Evolutionary conservation across 1,140 invertebrate genomes (phyloP).

Genomic region (Drosophila ananassae): DNA sequence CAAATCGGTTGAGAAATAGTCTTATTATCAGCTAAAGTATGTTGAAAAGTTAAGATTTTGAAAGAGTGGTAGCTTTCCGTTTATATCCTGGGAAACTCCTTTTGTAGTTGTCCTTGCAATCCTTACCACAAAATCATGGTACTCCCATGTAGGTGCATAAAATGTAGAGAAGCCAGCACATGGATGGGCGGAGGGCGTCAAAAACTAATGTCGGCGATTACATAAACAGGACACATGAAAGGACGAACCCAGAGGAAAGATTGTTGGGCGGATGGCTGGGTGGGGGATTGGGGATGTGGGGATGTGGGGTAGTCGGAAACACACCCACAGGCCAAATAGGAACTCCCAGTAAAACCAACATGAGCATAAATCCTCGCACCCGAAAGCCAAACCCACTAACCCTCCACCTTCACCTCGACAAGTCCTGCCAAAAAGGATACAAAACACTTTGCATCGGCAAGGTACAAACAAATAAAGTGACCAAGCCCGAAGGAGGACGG

Average conservation of each 20-base stretch:
- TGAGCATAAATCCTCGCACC: constrained; percentile 74
- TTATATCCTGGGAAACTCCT: too few species aligned
- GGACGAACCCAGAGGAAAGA: constrained; percentile 50
- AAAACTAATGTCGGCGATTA: constrained; percentile 80
- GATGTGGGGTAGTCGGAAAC: constrained; percentile 11
- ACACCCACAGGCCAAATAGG: constrained; percentile 74
- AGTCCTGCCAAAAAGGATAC: constrained; percentile 65
- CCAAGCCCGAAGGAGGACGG: constrained; percentile 61
- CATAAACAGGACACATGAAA: constrained; percentile 80
- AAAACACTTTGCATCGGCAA: constrained; percentile 67
- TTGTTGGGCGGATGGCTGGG: background rate
- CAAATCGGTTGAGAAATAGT: background rate
- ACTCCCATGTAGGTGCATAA: constrained; percentile 46
- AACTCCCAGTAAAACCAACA: constrained; percentile 62
- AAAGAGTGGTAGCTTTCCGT: too few species aligned
- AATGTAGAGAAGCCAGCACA: constrained; percentile 36
- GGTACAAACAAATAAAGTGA: constrained; percentile 80
- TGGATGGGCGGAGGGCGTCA: constrained; percentile 34
- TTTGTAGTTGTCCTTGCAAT: too few species aligned
- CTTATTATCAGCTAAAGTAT: background rate
- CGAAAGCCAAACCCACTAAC: constrained; percentile 54
- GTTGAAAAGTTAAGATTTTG: too few species aligned
- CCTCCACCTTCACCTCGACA: constrained; percentile 5
- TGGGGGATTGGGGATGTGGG: background rate
- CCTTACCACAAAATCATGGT: background rate